These are phyloP conservation scores for Andrena minutula DNA, from an alignment of 2,888 invertebrate genomes.

Conservation along the genomic window DNA sequence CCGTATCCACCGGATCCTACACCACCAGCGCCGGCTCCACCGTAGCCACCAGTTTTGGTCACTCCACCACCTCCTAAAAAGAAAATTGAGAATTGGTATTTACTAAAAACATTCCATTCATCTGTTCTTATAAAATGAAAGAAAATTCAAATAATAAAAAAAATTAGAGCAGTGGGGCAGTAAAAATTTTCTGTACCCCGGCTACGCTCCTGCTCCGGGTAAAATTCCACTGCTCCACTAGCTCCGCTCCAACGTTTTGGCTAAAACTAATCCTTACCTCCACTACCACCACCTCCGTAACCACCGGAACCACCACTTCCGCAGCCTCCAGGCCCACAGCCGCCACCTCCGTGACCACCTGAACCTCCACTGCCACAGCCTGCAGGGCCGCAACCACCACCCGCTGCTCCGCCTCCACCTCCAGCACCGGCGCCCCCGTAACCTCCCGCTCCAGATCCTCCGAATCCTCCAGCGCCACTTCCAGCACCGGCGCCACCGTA, in stretches of 20 bases:
- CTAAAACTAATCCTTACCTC: too few relatives aligned
- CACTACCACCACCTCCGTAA: not conserved
- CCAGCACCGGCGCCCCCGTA: slow-evolving; percentile 26
- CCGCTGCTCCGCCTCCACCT: slow-evolving; percentile 18
- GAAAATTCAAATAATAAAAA: too few relatives aligned
- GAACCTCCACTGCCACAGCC: slow-evolving; percentile 15
- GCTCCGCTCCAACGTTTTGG: too few relatives aligned
- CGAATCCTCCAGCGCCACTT: slow-evolving; percentile 25
- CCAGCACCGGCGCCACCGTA: slow-evolving; percentile 11
- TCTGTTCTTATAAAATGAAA: too few relatives aligned
- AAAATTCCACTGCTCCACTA: too few relatives aligned
- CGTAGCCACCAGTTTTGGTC: not conserved
- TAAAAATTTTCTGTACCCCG: too few relatives aligned
- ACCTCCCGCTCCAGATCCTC: slow-evolving; percentile 35
- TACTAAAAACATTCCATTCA: too few relatives aligned
- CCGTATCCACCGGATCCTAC: slow-evolving; percentile 16
- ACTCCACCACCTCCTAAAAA: too few relatives aligned
- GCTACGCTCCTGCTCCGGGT: too few relatives aligned
- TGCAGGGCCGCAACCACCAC: slow-evolving; percentile 4
- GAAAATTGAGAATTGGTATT: too few relatives aligned
- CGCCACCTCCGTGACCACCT: slow-evolving; percentile 40
- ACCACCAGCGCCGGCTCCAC: slow-evolving; percentile 12
- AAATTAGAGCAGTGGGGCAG: too few relatives aligned
- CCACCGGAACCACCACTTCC: slow-evolving; percentile 3
- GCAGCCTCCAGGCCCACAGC: slow-evolving; percentile 28